Percentiles rank a stretch among this genome's conserved stretches.
Evolutionary conservation across 2,888 invertebrate species (phyloP).

Genomic region (Suillia variegata): DNA sequence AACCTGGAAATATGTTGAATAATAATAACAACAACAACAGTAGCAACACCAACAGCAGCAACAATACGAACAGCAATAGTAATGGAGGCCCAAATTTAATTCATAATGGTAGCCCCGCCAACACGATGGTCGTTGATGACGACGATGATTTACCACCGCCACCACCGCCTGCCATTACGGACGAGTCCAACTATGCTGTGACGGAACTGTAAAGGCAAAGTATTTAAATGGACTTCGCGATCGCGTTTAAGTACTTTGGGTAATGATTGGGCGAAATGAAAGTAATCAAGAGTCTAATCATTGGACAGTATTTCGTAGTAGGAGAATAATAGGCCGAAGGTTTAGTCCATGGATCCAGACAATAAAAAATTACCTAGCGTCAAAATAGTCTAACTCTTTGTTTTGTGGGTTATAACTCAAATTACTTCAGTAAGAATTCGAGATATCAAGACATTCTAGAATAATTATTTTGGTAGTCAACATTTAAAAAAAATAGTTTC

Average conservation of each 20-base stretch:
- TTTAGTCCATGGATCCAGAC: too few species aligned
- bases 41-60: slow-evolving; percentile 34
- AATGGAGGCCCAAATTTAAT: slow-evolving; percentile 32
- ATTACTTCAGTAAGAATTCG: too few species aligned
- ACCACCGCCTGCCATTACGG: slow-evolving; percentile 58
- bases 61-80: slow-evolving; percentile 29
- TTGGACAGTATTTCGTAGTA: too few species aligned
- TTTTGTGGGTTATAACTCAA: too few species aligned
- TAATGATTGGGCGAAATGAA: neutral
- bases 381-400: too few species aligned
- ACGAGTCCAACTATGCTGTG: slow-evolving; percentile 62
- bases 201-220: slow-evolving; percentile 60
- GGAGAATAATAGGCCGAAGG: too few species aligned
- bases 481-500: too few species aligned
- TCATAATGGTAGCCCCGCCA: slow-evolving; percentile 38
- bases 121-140: slow-evolving; percentile 35
- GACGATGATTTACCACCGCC: slow-evolving; percentile 56
- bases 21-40: slow-evolving; percentile 29
- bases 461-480: too few species aligned
- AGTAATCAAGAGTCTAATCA: too few species aligned
- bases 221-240: neutral
- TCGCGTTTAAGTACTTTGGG: neutral
- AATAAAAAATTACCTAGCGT: too few species aligned
- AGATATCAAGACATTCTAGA: too few species aligned
- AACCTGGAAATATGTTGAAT: slow-evolving; percentile 28